Base-by-base conservation (phyloP, 1,140 invertebrate species). In the Trigoniulus corallinus region DNA sequence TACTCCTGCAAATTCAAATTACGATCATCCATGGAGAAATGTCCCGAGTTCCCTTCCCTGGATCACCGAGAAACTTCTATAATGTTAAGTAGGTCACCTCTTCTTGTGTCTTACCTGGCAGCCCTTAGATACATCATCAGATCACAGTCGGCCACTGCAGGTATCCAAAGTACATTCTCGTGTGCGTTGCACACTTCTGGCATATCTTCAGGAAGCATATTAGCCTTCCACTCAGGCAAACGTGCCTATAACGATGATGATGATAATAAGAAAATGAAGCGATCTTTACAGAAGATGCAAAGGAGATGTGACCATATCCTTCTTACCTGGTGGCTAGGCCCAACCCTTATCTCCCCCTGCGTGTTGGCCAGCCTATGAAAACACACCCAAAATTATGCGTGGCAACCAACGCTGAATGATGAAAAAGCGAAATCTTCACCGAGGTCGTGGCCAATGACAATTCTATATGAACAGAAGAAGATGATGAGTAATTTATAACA, bases 91-190 rank as follows among this genome's bases (percentile, higher is more conserved):
- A 40, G 4, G 18, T 26, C 10, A 7, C 12, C 15, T 12, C 18
- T 48, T n/a, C 24, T 12, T 23, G 25, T 20, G 37, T 18, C 34
- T 23, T 84, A 95, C 57, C 93, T 78, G 50, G 92, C 93, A 57
- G 92, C 93, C 62, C 91, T 76, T 60, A 97, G 77, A 71, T 93
- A 98, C 88, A 96, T 95, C 62, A 95, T 78, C 61, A 98, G 79
- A 73, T 97, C 92, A 57, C 84, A 80, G 72, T 96, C 92, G 60
- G 84, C 75, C 51, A 88, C 80, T 72, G 86, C 81, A 51, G 91
- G 89, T 63, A 85, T 74, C 93, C 92, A 97, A 71, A 84, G 77
- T 66, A 91, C 70, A 69, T 94, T 88, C 68, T 96, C 92, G 62
- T 82, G 73, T 52, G 75, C 77, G 65, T 77, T 79, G 58, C 74